Base-by-base conservation (phyloP, 2,797 vertebrate genomes). In the Onychomys leucogaster region DNA sequence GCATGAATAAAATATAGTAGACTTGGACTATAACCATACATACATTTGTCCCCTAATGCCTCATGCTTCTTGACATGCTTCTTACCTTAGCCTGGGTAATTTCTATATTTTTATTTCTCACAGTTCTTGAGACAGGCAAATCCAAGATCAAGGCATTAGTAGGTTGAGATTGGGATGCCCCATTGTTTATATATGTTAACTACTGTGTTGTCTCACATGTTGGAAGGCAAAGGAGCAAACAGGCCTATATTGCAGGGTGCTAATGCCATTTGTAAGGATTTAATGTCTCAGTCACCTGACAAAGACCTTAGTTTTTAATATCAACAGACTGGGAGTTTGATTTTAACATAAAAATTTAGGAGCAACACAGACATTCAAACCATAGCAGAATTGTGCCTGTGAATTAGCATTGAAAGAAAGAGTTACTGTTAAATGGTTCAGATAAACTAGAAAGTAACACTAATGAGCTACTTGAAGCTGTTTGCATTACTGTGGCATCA, bases 381-480 rank as follows among this genome's bases (percentile, higher is more conserved):
- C 3, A 76, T 29, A 59, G 41, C 37, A 37, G 23, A 21, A 75
- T 29, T 29, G 2, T 73, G 5, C 75, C 69, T 95, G 27, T 93
- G 4, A 87, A 73, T 61, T 91, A 12, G 14, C 59, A 32, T 32
- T 57, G 75, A 49, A 25, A 10, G n/a, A 11, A 83, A 13, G 73
- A 55, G 78, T 2, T 32, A 7, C 55, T 37, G 17, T 46, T 41
- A 89, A 95, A 67, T 23, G 23, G 4, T 37, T 21, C 29, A 84
- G 32, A 73, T 63, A 19, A 77, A 87, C 69, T 84, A 59, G 78
- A 67, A 95, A 81, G 19, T 43, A 83, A 43, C 19, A 11, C 52
- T 84, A 84, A 82, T n/a, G 23, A 94, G 55, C 55, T 75, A 77
- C 29, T 82, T 96, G n/a, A 71, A 91, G 37, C 23, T 90, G 46